Evolutionary conservation across 2,113 vertebrate species (phyloP), one percentile per base, ranked within the genome.

Genomic region (Tyrannus savana): DNA sequence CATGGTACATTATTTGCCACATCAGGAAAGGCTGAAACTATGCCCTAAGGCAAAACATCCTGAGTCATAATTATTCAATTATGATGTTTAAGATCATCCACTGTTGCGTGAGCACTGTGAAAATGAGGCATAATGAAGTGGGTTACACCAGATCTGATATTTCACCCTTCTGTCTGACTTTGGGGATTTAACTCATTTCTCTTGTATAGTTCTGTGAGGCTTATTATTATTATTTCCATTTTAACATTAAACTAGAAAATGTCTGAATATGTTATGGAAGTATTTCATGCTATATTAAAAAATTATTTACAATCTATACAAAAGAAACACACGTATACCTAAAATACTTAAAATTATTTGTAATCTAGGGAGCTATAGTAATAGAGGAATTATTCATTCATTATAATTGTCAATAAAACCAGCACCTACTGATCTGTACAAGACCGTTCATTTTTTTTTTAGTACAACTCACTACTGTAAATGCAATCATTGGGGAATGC

Each of bases 11-110:
- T 95, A 84, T 95, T 95, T 95, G 92, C 74, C 90, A 92, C 93
- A 95, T 91, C 90, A 90, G 77, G 90, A 95, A 90, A 86, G 86
- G 83, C 64, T 89, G 83, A 87, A 96, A 89, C 44, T 56, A 2
- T 42, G 83, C 93, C 94, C 76, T 28, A 42, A 84, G 88, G 96
- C 94, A 92, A 79, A 95, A 87, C 90, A 94, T 93, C 64, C 76
- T 73, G 83, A 96, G 83, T 84, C 89, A 93, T 90, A 96, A 96
- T 97, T 96, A 96, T 81, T 93, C 92, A 89, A 89, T 95, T 95
- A 96, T 42, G 53, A 82, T 75, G 92, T 68, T 96, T 93, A 96
- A 94, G 90, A 96, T 90, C 90, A 96, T 86, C 80, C 69, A 89
- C 88, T 73, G 64, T 95, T 89, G 96, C 73, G 80, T 73, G 66